Evolutionary conservation across 2,888 invertebrate species (phyloP).

Genomic region (Empis stercorea): DNA sequence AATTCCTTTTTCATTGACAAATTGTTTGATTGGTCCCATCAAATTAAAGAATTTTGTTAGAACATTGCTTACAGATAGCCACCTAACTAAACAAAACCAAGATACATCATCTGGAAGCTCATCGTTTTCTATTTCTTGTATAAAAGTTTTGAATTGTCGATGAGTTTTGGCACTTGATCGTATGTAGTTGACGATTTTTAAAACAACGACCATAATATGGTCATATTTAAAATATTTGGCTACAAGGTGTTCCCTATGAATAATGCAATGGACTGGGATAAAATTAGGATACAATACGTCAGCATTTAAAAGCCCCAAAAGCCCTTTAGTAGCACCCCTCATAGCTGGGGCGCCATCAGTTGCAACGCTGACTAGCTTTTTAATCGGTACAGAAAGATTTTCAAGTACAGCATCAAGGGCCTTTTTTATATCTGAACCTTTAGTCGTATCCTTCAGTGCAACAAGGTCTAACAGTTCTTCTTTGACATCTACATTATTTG

Average conservation of each 20-base stretch:
- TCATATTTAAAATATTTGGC: neutral
- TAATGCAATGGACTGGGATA: too few species aligned
- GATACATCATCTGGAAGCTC: neutral
- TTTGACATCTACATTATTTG: too few species aligned
- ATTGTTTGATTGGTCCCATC: neutral
- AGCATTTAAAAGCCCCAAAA: too few species aligned
- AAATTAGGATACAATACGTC: too few species aligned
- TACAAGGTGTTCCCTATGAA: too few species aligned
- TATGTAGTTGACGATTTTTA: neutral
- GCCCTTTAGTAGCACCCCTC: too few species aligned
- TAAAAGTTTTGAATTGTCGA: neutral
- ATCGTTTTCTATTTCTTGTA: neutral
- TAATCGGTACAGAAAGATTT: neutral
- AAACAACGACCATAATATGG: neutral
- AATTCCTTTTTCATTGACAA: neutral
- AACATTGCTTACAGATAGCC: neutral
- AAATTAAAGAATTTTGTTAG: neutral
- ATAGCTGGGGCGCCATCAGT: neutral
- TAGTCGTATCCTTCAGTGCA: neutral
- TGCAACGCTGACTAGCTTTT: neutral
- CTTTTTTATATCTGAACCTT: neutral
- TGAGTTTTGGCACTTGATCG: neutral
- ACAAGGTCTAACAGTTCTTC: neutral
- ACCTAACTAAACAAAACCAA: neutral
- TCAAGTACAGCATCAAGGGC: neutral